A percentile compares a stretch with the other conserved stretches of the same genome.
phyloP scores from a whole-genome alignment of 2,797 vertebrate species.

The Gephyroberyx darwinii region DNA sequence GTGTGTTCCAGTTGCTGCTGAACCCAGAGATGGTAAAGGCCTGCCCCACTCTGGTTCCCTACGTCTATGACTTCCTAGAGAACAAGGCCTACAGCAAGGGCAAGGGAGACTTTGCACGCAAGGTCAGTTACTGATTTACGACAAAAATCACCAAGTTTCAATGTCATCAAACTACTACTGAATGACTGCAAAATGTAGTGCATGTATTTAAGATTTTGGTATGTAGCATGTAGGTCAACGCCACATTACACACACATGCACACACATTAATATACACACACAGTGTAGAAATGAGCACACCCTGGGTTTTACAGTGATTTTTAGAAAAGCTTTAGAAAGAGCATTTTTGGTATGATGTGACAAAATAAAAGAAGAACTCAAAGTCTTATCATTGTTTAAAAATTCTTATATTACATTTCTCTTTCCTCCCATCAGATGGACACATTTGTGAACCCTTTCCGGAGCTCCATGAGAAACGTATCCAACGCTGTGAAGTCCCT shows the following conservation, averaged over 20 bases:
- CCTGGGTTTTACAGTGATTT: too few relatives aligned
- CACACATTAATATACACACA: too few relatives aligned
- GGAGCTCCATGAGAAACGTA: slow-evolving; percentile 98
- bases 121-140: slow-evolving; percentile 82
- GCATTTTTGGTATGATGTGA: too few relatives aligned
- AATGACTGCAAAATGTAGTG: not conserved
- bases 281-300: too few relatives aligned
- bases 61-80: slow-evolving; percentile 94
- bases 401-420: too few relatives aligned
- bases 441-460: slow-evolving; percentile 97
- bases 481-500: slow-evolving; percentile 97
- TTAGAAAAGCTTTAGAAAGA: too few relatives aligned
- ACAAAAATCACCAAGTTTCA: not conserved
- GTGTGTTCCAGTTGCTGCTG: slow-evolving; percentile 87
- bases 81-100: slow-evolving; percentile 99
- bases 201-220: not conserved
- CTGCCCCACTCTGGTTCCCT: slow-evolving; percentile 89
- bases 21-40: slow-evolving; percentile 96
- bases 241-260: too few relatives aligned
- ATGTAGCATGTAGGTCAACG: not conserved
- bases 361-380: too few relatives aligned
- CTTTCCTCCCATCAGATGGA: slow-evolving; percentile 86
- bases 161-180: not conserved
- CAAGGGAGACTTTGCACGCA: slow-evolving; percentile 97
- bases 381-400: too few relatives aligned